phyloP scores from a whole-genome alignment of 2,113 vertebrate genomes.

The Zosterops hypoxanthus region DNA sequence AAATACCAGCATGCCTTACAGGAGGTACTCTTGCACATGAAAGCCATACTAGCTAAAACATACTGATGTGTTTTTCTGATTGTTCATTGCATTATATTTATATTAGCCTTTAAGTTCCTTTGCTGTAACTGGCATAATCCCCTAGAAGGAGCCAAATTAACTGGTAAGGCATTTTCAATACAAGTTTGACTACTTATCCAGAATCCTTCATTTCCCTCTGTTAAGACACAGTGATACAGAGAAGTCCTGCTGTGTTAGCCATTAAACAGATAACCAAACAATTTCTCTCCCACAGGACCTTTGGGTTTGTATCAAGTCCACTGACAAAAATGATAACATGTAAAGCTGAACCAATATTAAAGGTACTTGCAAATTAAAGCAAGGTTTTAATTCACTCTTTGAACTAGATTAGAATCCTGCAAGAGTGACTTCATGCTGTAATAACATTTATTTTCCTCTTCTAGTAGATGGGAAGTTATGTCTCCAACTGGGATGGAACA shows the following conservation, averaged over 20 bases:
- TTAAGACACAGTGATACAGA: not conserved
- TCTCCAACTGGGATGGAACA: not conserved
- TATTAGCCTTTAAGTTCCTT: not conserved
- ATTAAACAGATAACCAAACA: slow-evolving; percentile 5
- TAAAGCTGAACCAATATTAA: not conserved
- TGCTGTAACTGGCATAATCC: not conserved
- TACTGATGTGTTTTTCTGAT: not conserved
- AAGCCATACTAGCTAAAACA: not conserved
- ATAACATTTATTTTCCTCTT: not conserved
- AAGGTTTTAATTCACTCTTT: not conserved
- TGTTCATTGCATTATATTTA: not conserved
- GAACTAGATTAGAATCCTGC: not conserved
- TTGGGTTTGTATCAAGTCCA: not conserved
- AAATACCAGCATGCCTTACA: not conserved
- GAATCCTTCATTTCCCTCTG: not conserved
- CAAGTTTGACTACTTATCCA: not conserved
- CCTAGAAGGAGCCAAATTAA: not conserved
- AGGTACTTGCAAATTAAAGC: not conserved
- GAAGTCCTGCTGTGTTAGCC: not conserved
- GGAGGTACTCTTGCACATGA: not conserved
- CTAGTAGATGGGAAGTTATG: not conserved
- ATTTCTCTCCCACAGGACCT: not conserved
- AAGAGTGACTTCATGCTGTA: not conserved
- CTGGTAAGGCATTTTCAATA: not conserved
- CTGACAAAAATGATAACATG: not conserved